These are phyloP conservation scores for Sinocyclocheilus rhinocerous DNA, from an alignment of 2,113 vertebrate genomes.

Conservation along the genomic window DNA sequence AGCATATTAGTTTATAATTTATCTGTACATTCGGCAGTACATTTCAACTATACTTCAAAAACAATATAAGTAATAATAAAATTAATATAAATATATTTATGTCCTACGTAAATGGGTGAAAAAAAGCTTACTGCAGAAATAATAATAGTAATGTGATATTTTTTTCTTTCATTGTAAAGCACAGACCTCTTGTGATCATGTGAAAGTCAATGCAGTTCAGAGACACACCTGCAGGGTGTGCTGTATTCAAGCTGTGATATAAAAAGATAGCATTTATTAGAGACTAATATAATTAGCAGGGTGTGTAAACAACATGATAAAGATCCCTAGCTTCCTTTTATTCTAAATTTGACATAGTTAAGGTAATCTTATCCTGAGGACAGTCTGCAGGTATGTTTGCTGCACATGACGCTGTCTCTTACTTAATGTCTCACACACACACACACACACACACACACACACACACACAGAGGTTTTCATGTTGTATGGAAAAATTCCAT, in stretches of 20 bases:
- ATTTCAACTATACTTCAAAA: not conserved
- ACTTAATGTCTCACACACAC: not conserved
- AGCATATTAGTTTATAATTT: not conserved
- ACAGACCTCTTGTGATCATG: not conserved
- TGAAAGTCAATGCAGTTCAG: not conserved
- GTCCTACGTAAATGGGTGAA: not conserved
- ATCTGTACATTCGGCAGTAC: not conserved
- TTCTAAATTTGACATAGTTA: not conserved
- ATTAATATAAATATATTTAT: not conserved
- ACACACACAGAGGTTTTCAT: no score
- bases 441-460: no score
- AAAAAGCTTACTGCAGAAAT: not conserved
- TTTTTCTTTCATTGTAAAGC: not conserved
- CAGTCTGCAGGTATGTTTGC: not conserved
- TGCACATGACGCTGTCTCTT: not conserved
- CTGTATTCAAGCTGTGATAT: not conserved
- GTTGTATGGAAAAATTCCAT: no score
- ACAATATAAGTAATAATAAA: not conserved
- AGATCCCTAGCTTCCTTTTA: not conserved
- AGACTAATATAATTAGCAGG: not conserved
- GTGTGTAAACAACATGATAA: not conserved
- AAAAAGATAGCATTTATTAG: not conserved
- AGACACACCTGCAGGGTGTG: not conserved
- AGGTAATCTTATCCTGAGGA: not conserved
- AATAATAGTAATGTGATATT: not conserved